A percentile compares a stretch with the other conserved stretches of the same genome.
These are phyloP conservation scores for Epirrhoe alternata DNA, from an alignment of 2,888 invertebrate genomes.

Conservation along the genomic window DNA sequence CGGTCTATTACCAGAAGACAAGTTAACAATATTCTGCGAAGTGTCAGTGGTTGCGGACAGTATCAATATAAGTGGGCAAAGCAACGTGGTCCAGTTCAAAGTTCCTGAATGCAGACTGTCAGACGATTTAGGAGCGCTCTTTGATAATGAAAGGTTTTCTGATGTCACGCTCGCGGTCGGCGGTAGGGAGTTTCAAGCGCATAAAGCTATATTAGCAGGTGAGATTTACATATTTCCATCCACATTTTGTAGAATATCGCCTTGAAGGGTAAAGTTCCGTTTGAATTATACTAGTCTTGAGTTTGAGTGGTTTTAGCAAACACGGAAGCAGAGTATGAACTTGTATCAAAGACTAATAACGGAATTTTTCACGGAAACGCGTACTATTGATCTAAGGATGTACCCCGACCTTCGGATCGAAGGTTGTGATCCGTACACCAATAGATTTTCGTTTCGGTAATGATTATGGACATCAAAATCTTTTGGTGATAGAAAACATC, in stretches of 20 bases:
- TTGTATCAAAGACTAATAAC: too few species aligned
- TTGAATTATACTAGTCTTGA: too few species aligned
- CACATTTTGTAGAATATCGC: neutral
- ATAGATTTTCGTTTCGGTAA: too few species aligned
- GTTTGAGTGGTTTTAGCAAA: too few species aligned
- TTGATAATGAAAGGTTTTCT: conserved; percentile 98
- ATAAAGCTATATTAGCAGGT: conserved; percentile 98
- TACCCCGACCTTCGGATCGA: too few species aligned
- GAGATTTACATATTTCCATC: conserved; percentile 48
- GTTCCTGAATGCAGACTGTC: conserved; percentile 97
- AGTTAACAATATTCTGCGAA: conserved; percentile 99
- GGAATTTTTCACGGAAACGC: too few species aligned
- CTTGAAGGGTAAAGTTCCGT: too few species aligned
- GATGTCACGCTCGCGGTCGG: conserved; percentile 98
- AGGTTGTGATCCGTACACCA: too few species aligned
- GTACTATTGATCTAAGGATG: too few species aligned
- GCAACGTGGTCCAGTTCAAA: conserved; percentile 98
- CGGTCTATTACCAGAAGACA: conserved; percentile 99
- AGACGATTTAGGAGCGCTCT: conserved; percentile 97
- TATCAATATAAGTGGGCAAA: conserved; percentile 99
- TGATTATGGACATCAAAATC: too few species aligned
- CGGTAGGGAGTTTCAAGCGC: conserved; percentile 96
- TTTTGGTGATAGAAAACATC: too few species aligned
- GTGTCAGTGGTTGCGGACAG: conserved; percentile 98
- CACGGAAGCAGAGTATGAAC: too few species aligned